These are phyloP conservation scores for Aphidius colemani DNA, from an alignment of 2,888 invertebrate species.

Conservation along the genomic window DNA sequence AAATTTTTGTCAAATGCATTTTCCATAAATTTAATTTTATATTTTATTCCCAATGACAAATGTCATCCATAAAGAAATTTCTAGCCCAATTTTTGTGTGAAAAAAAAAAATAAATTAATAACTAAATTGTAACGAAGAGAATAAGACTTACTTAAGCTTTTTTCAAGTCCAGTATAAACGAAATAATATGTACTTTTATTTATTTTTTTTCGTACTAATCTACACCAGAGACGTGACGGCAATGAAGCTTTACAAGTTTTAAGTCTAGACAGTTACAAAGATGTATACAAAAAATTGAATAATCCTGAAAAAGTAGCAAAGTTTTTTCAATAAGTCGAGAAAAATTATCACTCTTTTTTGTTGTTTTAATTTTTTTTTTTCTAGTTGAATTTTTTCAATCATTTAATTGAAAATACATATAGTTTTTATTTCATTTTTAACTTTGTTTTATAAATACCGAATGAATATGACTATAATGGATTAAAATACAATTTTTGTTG, in stretches of 20 bases:
- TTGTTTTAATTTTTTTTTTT: too few relatives aligned
- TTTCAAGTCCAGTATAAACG: slow-evolving; percentile 32
- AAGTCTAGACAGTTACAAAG: slow-evolving; percentile 25
- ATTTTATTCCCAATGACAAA: background rate
- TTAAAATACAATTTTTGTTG: too few relatives aligned
- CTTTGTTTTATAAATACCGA: too few relatives aligned
- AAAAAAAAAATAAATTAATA: too few relatives aligned
- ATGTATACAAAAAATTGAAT: slow-evolving; percentile 17
- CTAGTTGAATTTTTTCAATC: too few relatives aligned
- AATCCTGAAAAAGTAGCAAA: slow-evolving; percentile 46
- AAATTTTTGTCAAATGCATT: too few relatives aligned
- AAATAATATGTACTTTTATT: slow-evolving; percentile 37
- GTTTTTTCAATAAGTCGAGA: slow-evolving; percentile 40
- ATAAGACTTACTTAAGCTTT: slow-evolving; percentile 32
- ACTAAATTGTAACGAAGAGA: background rate
- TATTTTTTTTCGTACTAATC: slow-evolving; percentile 33
- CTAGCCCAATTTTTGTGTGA: background rate
- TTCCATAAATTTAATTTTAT: too few relatives aligned
- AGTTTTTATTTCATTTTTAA: too few relatives aligned
- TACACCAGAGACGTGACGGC: slow-evolving; percentile 35
- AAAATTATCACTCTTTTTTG: slow-evolving; percentile 8
- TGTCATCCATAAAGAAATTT: background rate
- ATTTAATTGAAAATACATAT: too few relatives aligned
- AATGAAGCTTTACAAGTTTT: slow-evolving; percentile 42
- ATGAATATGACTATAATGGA: too few relatives aligned